phyloP scores from a whole-genome alignment of 2,797 vertebrate genomes.

The Falco peregrinus region DNA sequence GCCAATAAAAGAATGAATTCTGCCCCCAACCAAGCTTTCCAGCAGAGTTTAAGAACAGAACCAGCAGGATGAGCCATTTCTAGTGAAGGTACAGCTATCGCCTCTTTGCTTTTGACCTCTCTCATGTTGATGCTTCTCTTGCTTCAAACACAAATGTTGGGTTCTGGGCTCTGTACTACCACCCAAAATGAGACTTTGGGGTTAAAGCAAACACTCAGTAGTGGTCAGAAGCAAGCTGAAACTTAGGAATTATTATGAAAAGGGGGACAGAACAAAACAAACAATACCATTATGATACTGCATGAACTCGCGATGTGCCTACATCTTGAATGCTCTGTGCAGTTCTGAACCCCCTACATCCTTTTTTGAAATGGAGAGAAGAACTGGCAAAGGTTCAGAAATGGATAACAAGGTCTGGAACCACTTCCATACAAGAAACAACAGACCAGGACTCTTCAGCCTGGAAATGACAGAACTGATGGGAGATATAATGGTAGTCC shows the following conservation, averaged over 20 bases:
- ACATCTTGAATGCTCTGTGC: neutral
- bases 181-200: neutral
- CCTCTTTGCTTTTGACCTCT: neutral
- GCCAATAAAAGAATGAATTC: neutral
- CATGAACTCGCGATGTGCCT: neutral
- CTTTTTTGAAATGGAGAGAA: conserved; percentile 1
- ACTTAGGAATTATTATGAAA: neutral
- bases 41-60: neutral
- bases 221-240: neutral
- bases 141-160: neutral
- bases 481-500: neutral
- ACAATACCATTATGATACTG: neutral
- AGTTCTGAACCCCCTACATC: neutral
- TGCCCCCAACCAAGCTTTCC: neutral
- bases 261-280: neutral
- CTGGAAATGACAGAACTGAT: conserved; percentile 7
- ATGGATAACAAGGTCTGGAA: neutral
- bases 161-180: neutral
- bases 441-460: conserved; percentile 2
- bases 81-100: neutral
- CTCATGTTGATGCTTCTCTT: neutral
- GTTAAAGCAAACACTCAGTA: neutral
- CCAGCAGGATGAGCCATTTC: neutral
- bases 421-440: neutral
- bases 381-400: conserved; percentile 14